phyloP scores from a whole-genome alignment of 2,888 invertebrate species.

The Diaperis boleti region DNA sequence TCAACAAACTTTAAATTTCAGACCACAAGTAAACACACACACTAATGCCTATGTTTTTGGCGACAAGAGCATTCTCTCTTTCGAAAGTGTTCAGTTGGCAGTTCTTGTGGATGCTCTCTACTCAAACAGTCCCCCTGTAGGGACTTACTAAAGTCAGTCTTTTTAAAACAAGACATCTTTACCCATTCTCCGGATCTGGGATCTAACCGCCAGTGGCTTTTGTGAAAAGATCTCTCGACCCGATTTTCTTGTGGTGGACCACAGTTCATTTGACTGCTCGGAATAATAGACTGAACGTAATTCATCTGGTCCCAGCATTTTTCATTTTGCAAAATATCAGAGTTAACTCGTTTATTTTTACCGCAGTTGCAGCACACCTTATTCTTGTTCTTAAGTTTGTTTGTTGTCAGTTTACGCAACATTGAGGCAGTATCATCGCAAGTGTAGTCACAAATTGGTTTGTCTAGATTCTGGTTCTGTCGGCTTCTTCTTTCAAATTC shows the following conservation, averaged over 20 bases:
- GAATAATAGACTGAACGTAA: not conserved
- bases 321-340: slow-evolving; percentile 39
- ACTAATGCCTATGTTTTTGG: slow-evolving; percentile 7
- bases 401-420: slow-evolving; percentile 2
- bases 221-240: slow-evolving; percentile 13
- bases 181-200: slow-evolving; percentile 47
- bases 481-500: slow-evolving; percentile 62
- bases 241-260: not conserved
- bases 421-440: slow-evolving; percentile 38
- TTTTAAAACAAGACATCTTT: slow-evolving; percentile 18
- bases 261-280: not conserved
- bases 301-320: slow-evolving; percentile 24
- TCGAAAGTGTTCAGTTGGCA: not conserved
- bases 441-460: slow-evolving; percentile 55
- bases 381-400: not conserved
- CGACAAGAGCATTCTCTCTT: slow-evolving; percentile 20
- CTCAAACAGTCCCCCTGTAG: not conserved
- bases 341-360: slow-evolving; percentile 18
- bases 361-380: slow-evolving; percentile 18
- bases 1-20: no score
- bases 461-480: slow-evolving; percentile 61
- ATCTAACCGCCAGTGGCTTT: slow-evolving; percentile 47
- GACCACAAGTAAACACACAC: not conserved
- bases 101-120: not conserved
- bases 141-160: slow-evolving; percentile 7